Percentiles rank a stretch among this genome's conserved stretches.
Conservation (phyloP, 2,888 invertebrate species). For the Thalpophila matura region DNA sequence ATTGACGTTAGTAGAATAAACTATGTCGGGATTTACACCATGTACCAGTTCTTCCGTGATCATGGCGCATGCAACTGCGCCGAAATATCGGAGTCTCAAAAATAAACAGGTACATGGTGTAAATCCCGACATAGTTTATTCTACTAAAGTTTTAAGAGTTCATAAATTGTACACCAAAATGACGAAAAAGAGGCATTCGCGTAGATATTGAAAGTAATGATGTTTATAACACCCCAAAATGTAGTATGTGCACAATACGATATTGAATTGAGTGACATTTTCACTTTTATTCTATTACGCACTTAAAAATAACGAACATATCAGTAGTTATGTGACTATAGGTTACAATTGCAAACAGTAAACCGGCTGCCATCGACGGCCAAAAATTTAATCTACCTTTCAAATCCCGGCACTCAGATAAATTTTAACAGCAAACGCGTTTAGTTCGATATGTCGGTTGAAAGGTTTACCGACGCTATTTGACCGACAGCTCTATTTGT, state of each 20-base stretch:
- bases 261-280: slow-evolving; percentile 43
- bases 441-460: slow-evolving; percentile 57
- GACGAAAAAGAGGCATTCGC: too few relatives aligned
- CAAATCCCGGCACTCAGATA: slow-evolving; percentile 48
- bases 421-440: slow-evolving; percentile 54
- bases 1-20: too few relatives aligned
- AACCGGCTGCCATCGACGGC: slow-evolving; percentile 24
- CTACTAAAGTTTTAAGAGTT: too few relatives aligned
- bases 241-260: slow-evolving; percentile 25
- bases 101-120: too few relatives aligned
- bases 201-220: too few relatives aligned
- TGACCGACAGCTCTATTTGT: slow-evolving; percentile 68
- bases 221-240: too few relatives aligned
- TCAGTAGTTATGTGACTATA: slow-evolving; percentile 33
- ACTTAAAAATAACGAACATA: slow-evolving; percentile 33
- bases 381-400: slow-evolving; percentile 58
- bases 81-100: too few relatives aligned
- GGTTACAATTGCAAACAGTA: slow-evolving; percentile 43
- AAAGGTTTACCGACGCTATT: slow-evolving; percentile 62
- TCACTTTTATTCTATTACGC: slow-evolving; percentile 51
- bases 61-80: too few relatives aligned
- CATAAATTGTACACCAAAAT: too few relatives aligned
- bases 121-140: too few relatives aligned
- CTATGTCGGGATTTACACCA: too few relatives aligned
- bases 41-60: too few relatives aligned